A percentile compares a stretch with the other conserved stretches of the same genome.
Evolutionary conservation across 2,888 invertebrate genomes (phyloP).

Genomic region (Lucinisca nassula): DNA sequence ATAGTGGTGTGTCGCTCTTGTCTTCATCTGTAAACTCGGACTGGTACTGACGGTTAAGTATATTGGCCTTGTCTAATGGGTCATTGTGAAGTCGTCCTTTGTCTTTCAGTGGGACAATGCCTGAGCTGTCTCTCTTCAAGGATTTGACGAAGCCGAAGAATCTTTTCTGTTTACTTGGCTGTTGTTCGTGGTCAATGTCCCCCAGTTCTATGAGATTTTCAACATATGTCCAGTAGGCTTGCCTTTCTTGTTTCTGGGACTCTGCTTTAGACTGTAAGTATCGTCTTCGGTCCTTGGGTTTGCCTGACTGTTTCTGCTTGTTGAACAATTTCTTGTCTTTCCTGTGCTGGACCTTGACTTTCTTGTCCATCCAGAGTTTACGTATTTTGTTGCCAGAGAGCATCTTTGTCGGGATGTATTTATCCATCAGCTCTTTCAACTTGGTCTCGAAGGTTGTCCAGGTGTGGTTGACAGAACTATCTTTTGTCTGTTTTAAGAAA

Average conservation of each 20-base stretch:
- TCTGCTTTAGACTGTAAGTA: background rate
- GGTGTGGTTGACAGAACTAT: background rate
- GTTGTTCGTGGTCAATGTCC: background rate
- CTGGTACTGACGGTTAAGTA: slow-evolving; percentile 32
- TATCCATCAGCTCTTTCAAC: background rate
- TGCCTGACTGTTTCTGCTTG: background rate
- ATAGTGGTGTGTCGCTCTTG: background rate
- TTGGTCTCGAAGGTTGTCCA: too few species aligned
- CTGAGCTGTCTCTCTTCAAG: background rate
- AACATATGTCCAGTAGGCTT: slow-evolving; percentile 38
- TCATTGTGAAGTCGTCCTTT: background rate
- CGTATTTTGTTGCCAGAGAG: background rate
- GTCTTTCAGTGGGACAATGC: background rate
- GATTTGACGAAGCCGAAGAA: background rate
- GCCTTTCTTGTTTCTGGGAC: slow-evolving; percentile 23
- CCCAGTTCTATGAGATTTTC: slow-evolving; percentile 28
- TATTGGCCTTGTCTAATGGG: slow-evolving; percentile 18
- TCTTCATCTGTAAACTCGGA: slow-evolving; percentile 25
- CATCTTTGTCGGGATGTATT: background rate
- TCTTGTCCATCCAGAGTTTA: slow-evolving; percentile 6
- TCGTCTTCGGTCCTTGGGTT: background rate
- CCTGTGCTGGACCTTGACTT: background rate
- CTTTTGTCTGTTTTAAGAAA: background rate
- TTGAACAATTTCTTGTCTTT: background rate
- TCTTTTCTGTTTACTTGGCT: background rate